Evolutionary conservation across 1,140 invertebrate species (phyloP).

Genomic region (Leptopilina clavipes): DNA sequence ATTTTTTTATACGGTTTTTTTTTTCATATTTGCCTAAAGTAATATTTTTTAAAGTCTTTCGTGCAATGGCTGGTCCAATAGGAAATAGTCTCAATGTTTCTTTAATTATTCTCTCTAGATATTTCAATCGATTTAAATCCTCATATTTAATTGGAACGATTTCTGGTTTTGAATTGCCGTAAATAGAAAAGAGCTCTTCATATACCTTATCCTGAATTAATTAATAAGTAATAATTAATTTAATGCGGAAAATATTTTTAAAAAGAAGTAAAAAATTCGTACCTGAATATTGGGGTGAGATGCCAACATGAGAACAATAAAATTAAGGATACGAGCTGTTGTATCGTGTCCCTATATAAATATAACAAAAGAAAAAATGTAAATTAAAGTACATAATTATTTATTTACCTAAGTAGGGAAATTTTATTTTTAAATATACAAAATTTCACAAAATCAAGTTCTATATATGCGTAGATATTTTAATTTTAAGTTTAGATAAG

Average conservation of each 20-base stretch:
- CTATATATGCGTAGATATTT: too few species aligned
- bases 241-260: too few species aligned
- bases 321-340: neutral
- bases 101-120: conserved; percentile 8
- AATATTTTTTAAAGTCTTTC: neutral
- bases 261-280: neutral
- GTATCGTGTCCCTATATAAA: neutral
- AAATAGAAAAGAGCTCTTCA: neutral
- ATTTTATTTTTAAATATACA: too few species aligned
- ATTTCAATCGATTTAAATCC: neutral
- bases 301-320: neutral
- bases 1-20: too few species aligned
- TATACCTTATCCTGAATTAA: neutral
- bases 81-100: neutral
- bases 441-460: too few species aligned
- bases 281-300: neutral
- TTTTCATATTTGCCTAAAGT: neutral
- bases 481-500: too few species aligned
- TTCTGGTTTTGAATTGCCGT: neutral
- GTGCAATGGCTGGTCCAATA: neutral
- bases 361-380: neutral
- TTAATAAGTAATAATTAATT: neutral
- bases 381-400: too few species aligned
- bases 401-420: too few species aligned
- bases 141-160: neutral